phyloP scores from a whole-genome alignment of 2,797 vertebrate genomes.

The Echeneis naucrates region DNA sequence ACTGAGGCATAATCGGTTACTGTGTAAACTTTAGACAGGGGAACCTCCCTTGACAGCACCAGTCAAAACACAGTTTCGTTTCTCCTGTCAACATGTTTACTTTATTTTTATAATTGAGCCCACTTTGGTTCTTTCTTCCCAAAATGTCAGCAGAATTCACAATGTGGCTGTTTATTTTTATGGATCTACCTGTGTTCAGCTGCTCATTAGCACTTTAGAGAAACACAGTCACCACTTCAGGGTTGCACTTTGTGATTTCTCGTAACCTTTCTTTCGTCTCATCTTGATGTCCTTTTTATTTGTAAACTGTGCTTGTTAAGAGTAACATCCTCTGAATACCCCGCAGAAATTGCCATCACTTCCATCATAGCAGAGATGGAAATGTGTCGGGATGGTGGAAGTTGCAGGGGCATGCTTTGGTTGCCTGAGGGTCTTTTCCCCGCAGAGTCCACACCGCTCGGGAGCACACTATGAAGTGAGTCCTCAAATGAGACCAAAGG shows the following conservation, averaged over 20 bases:
- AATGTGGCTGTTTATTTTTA: constrained; percentile 55
- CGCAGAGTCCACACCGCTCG: constrained; percentile 68
- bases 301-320: constrained; percentile 40
- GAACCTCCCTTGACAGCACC: constrained; percentile 74
- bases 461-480: constrained; percentile 63
- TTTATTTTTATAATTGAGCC: constrained; percentile 80
- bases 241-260: constrained; percentile 27
- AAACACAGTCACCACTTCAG: constrained; percentile 44
- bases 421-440: constrained; percentile 74
- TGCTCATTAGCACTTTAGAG: constrained; percentile 34
- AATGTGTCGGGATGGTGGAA: constrained; percentile 67
- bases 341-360: constrained; percentile 72
- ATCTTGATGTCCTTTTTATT: constrained; percentile 44
- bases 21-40: constrained; percentile 77
- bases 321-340: constrained; percentile 52
- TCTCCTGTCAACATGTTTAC: constrained; percentile 81
- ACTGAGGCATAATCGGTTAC: constrained; percentile 73
- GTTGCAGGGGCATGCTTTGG: constrained; percentile 46
- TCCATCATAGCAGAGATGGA: constrained; percentile 69
- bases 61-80: constrained; percentile 80
- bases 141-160: constrained; percentile 74
- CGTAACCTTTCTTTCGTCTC: constrained; percentile 22
- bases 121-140: constrained; percentile 57
- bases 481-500: constrained; percentile 74
- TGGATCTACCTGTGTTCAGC: constrained; percentile 51